phyloP scores from a whole-genome alignment of 23 tunicate species.

The Styela clava region DNA sequence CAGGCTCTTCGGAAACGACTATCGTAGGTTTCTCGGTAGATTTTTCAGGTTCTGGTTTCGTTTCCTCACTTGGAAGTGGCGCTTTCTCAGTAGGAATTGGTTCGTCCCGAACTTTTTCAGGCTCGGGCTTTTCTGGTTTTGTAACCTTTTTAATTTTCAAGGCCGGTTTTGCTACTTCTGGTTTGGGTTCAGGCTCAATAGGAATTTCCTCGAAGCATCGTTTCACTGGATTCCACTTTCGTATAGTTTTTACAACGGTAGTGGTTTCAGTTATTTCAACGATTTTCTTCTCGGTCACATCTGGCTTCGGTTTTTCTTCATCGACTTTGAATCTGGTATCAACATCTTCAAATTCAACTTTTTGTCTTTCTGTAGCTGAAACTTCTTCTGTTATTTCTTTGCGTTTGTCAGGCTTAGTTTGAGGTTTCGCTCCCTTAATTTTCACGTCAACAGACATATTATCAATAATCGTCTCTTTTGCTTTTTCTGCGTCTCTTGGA shows the following conservation, averaged over 20 bases:
- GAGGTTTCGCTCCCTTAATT: background rate
- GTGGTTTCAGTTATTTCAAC: background rate
- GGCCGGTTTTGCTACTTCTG: background rate
- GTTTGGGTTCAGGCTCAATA: background rate
- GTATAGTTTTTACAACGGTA: background rate
- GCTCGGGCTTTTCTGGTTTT: background rate
- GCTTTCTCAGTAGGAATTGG: background rate
- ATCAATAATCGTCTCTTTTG: background rate
- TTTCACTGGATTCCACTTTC: slow-evolving; percentile 7
- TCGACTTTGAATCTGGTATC: background rate
- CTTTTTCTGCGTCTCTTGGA: background rate
- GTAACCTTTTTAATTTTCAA: background rate
- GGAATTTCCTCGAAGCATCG: slow-evolving; percentile 22
- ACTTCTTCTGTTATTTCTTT: background rate
- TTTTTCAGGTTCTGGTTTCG: background rate
- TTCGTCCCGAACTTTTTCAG: background rate
- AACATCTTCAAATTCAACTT: background rate
- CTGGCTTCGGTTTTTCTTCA: background rate
- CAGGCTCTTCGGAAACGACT: background rate
- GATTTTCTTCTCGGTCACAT: background rate
- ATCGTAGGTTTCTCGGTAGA: too few species aligned
- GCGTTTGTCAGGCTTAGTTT: background rate
- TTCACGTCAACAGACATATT: background rate
- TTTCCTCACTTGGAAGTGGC: background rate
- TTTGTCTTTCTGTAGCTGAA: background rate